These are phyloP conservation scores for Bombus picipes DNA, from an alignment of 1,140 invertebrate species.

Conservation along the genomic window DNA sequence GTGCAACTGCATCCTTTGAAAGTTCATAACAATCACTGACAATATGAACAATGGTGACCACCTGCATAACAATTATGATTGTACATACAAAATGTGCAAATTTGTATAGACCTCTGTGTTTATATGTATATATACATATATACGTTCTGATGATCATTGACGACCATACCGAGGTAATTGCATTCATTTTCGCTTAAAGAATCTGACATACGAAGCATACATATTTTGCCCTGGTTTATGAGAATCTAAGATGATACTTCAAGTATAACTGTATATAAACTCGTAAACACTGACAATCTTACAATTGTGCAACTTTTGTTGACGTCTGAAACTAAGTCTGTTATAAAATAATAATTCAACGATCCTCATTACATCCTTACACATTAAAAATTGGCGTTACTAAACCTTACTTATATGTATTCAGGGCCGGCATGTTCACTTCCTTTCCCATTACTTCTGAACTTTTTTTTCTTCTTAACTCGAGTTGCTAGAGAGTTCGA, in stretches of 20 bases:
- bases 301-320: constrained; percentile 48
- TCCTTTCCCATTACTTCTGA: constrained; percentile 68
- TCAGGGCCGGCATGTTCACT: constrained; percentile 70
- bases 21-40: constrained; percentile 50
- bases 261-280: constrained; percentile 71
- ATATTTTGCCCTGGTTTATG: constrained; percentile 48
- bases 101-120: constrained; percentile 66
- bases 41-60: constrained; percentile 63
- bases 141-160: constrained; percentile 47
- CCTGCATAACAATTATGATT: constrained; percentile 59
- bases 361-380: constrained; percentile 77
- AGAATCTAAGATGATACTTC: constrained; percentile 37
- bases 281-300: constrained; percentile 65
- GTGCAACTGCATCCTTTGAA: constrained; percentile 38
- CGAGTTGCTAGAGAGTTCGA: constrained; percentile 70
- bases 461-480: constrained; percentile 61
- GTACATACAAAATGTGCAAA: constrained; percentile 66
- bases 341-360: constrained; percentile 47
- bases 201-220: constrained; percentile 35
- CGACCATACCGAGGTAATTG: constrained; percentile 35
- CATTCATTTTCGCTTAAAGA: constrained; percentile 36
- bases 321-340: constrained; percentile 39
- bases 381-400: constrained; percentile 72
- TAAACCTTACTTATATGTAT: constrained; percentile 74
- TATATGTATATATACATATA: constrained; percentile 66